Evolutionary conservation across 2,797 vertebrate species (phyloP).

Genomic region (Glossophaga mutica): DNA sequence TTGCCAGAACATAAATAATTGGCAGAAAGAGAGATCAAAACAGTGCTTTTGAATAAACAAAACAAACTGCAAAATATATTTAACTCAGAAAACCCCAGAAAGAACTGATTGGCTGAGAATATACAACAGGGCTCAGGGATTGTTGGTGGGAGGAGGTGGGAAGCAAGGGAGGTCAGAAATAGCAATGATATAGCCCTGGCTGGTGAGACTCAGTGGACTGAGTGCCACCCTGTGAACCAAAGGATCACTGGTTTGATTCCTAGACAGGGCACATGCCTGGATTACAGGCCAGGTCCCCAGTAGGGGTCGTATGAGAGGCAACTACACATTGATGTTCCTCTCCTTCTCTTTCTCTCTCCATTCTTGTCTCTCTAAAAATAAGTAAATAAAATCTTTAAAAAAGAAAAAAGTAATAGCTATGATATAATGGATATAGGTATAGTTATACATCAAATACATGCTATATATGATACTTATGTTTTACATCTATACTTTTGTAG

Average conservation of each 20-base stretch:
- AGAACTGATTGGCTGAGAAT: neutral
- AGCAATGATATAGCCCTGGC: neutral
- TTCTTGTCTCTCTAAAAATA: too few species aligned
- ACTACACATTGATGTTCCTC: too few species aligned
- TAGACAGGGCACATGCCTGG: too few species aligned
- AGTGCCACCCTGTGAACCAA: too few species aligned
- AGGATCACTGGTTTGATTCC: too few species aligned
- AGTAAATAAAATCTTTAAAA: too few species aligned
- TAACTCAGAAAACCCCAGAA: neutral
- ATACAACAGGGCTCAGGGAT: neutral
- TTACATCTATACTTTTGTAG: neutral
- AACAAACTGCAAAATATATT: neutral
- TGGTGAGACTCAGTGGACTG: too few species aligned
- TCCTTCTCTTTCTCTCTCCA: too few species aligned
- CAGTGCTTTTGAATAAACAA: neutral
- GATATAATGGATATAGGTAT: neutral
- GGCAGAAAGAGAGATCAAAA: neutral
- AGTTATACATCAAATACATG: neutral
- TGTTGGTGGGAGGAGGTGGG: rapidly evolving
- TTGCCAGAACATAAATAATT: neutral
- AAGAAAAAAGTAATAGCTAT: neutral
- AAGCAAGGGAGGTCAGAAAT: neutral
- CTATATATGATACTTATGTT: neutral
- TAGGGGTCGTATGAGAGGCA: too few species aligned
- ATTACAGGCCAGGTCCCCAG: too few species aligned